Conservation (phyloP, 2,888 invertebrate genomes). For the Tanytarsus gracilentus region DNA sequence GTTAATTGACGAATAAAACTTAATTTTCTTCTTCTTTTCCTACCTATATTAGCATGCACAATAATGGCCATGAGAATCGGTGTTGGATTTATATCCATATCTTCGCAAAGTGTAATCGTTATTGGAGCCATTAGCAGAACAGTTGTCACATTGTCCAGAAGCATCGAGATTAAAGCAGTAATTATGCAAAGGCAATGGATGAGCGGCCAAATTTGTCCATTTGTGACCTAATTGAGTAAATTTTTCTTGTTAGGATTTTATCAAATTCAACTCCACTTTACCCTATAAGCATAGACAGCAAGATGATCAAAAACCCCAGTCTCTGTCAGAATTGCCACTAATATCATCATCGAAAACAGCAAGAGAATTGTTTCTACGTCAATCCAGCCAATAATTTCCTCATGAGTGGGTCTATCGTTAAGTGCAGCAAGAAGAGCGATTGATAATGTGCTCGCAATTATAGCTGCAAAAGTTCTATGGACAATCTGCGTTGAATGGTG, state of each 20-base stretch:
- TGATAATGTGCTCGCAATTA: slow-evolving; percentile 55
- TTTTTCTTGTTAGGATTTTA: slow-evolving; percentile 38
- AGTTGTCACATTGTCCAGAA: slow-evolving; percentile 62
- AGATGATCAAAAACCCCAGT: slow-evolving; percentile 62
- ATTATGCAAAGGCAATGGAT: slow-evolving; percentile 54
- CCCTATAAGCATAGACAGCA: slow-evolving; percentile 52
- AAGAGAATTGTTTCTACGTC: slow-evolving; percentile 54
- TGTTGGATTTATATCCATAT: slow-evolving; percentile 57
- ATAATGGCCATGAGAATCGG: slow-evolving; percentile 57
- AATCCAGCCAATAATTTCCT: slow-evolving; percentile 56
- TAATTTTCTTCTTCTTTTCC: too few species aligned
- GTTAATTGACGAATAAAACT: too few species aligned
- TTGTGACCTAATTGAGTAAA: slow-evolving; percentile 45
- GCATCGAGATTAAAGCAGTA: slow-evolving; percentile 53
- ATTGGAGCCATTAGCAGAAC: slow-evolving; percentile 59
- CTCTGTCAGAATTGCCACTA: slow-evolving; percentile 58
- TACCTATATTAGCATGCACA: slow-evolving; percentile 58
- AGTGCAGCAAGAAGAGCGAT: slow-evolving; percentile 53
- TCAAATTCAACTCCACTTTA: slow-evolving; percentile 35
- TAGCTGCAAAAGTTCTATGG: slow-evolving; percentile 57
- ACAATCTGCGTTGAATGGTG: slow-evolving; percentile 38
- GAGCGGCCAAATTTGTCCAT: slow-evolving; percentile 55
- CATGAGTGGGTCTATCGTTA: slow-evolving; percentile 54
- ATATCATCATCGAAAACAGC: slow-evolving; percentile 62
- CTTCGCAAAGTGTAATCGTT: slow-evolving; percentile 61